phyloP scores from a whole-genome alignment of 2,888 invertebrate species.

The Adineta ricciae region DNA sequence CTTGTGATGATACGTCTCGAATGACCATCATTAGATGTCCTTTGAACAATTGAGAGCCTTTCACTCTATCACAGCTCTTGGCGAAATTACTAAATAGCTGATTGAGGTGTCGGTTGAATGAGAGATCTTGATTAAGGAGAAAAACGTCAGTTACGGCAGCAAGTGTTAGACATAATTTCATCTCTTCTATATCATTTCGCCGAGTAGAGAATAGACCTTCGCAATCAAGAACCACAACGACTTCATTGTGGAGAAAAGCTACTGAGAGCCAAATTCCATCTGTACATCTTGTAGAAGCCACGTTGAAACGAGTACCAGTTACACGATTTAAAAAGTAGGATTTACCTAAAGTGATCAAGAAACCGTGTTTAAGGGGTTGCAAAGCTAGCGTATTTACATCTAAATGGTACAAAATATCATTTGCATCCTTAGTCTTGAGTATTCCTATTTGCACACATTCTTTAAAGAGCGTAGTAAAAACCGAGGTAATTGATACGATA shows the following conservation, averaged over 20 bases:
- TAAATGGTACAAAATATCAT: no score
- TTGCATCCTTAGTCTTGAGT: no score
- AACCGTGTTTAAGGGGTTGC: no score
- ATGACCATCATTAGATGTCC: not conserved
- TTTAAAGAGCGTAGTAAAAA: no score
- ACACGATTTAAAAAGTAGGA: not conserved
- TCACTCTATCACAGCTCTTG: not conserved
- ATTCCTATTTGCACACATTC: no score
- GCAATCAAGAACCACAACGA: not conserved
- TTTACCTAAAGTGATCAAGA: no score
- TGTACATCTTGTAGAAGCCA: not conserved
- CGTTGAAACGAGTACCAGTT: not conserved
- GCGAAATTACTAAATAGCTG: not conserved
- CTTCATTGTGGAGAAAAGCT: not conserved
- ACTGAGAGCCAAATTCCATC: not conserved
- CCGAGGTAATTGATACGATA: no score
- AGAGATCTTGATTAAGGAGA: not conserved
- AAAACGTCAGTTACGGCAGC: not conserved
- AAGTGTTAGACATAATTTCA: not conserved
- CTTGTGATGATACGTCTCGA: not conserved
- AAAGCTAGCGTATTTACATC: no score
- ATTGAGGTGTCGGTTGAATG: not conserved
- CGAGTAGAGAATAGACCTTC: not conserved
- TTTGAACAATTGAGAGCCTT: not conserved
- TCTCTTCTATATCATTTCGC: not conserved